Evolutionary conservation across 2,113 vertebrate genomes (phyloP).

Genomic region (Sialia sialis): DNA sequence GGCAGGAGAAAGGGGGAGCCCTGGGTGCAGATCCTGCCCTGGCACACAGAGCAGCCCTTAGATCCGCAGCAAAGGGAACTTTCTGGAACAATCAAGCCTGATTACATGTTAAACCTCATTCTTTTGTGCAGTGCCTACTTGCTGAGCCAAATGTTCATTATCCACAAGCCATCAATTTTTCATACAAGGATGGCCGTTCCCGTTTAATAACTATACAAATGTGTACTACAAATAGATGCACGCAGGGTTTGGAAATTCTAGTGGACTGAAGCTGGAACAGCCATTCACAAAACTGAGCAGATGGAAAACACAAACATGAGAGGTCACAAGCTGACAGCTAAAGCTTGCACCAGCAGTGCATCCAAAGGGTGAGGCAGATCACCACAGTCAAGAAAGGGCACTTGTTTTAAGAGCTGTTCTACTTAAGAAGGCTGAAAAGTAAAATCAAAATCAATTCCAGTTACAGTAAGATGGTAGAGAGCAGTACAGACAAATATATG

Average conservation of each 20-base stretch:
- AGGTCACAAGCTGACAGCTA: background rate
- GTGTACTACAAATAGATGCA: background rate
- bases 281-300: background rate
- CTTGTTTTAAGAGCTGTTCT: background rate
- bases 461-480: background rate
- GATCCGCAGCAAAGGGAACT: background rate
- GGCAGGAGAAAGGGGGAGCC: background rate
- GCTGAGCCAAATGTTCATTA: slow-evolving; percentile 23
- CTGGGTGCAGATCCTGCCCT: background rate
- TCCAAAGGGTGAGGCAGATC: background rate
- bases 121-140: background rate
- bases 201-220: background rate
- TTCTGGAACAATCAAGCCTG: slow-evolving; percentile 25
- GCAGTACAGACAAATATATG: background rate
- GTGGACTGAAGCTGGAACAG: background rate
- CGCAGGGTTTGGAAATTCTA: background rate
- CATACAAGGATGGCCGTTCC: background rate
- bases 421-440: background rate
- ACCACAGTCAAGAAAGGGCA: background rate
- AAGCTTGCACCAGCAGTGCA: background rate
- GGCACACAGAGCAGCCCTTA: background rate
- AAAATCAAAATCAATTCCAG: background rate
- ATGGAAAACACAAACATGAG: background rate
- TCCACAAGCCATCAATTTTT: slow-evolving; percentile 9
- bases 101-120: slow-evolving; percentile 14